Evolutionary conservation across 1,140 invertebrate species (phyloP).

Genomic region (Meloidogyne chitwoodi): DNA sequence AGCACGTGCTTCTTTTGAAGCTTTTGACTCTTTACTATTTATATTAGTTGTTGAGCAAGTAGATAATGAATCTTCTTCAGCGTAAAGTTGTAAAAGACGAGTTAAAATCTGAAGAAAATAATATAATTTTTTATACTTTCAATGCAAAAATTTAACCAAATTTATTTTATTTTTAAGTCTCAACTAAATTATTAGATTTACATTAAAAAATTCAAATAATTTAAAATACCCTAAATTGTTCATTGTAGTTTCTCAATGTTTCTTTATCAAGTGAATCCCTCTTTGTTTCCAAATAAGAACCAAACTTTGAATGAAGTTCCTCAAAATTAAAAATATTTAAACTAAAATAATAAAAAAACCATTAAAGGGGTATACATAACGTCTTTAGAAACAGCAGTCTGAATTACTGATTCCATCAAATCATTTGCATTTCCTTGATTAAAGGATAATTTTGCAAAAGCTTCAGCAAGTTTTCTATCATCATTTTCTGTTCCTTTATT

Average conservation of each 20-base stretch:
- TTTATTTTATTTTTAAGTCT: no score
- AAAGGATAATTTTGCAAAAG: slow-evolving; percentile 18
- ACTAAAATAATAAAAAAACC: not conserved
- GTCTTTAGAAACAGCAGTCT: slow-evolving; percentile 33
- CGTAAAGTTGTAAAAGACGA: slow-evolving; percentile 21
- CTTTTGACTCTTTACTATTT: slow-evolving; percentile 4
- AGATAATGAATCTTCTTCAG: slow-evolving; percentile 13
- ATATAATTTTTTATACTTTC: not conserved
- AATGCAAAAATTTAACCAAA: no score
- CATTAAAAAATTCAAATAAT: not conserved
- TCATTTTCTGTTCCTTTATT: slow-evolving; percentile 9
- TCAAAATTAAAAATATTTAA: slow-evolving; percentile 5
- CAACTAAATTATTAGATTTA: no score
- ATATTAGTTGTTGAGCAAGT: not conserved
- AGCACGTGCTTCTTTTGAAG: slow-evolving; percentile 1
- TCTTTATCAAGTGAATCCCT: slow-evolving; percentile 17
- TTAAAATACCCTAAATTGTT: slow-evolving; percentile 24
- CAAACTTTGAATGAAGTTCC: slow-evolving; percentile 30
- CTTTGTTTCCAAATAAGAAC: slow-evolving; percentile 22
- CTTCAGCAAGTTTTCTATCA: slow-evolving; percentile 25
- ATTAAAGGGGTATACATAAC: slow-evolving; percentile 37
- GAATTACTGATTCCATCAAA: slow-evolving; percentile 28
- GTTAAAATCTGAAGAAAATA: slow-evolving; percentile 9
- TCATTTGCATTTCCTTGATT: slow-evolving; percentile 20
- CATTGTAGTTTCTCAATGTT: slow-evolving; percentile 16